Evolutionary conservation across 1,140 invertebrate species (phyloP).

Genomic region (Varroa destructor): DNA sequence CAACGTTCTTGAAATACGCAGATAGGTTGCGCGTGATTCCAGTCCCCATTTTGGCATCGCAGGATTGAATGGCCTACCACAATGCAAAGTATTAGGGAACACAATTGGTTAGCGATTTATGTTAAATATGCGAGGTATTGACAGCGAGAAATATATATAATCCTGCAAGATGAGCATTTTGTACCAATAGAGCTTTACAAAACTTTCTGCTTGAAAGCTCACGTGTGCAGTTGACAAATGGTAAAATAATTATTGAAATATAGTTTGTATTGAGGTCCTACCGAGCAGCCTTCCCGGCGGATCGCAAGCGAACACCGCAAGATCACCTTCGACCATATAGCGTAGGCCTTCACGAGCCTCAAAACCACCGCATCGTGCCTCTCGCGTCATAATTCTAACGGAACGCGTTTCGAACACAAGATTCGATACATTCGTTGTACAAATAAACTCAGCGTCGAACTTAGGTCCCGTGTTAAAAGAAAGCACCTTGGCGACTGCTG

Average conservation of each 20-base stretch:
- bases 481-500: constrained; percentile 3
- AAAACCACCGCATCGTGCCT: constrained; percentile 18
- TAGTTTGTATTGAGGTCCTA: not conserved
- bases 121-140: too few species aligned
- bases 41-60: constrained; percentile 8
- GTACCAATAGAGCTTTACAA: too few species aligned
- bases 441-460: constrained; percentile 10
- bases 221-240: too few species aligned
- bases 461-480: constrained; percentile 24
- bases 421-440: constrained; percentile 12
- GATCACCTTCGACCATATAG: not conserved
- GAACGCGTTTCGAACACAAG: constrained; percentile 8
- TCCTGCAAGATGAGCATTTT: too few species aligned
- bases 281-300: constrained; percentile 6
- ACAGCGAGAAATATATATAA: too few species aligned
- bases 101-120: too few species aligned
- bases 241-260: too few species aligned
- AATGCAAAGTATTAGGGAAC: not conserved
- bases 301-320: constrained; percentile 14
- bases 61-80: not conserved
- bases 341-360: constrained; percentile 3
- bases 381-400: constrained; percentile 8
- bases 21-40: constrained; percentile 12
- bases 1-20: constrained; percentile 23
- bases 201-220: too few species aligned